A percentile compares a stretch with the other conserved stretches of the same genome.
Evolutionary conservation across 2,888 invertebrate genomes (phyloP).

Genomic region (Andrena trimmerana): DNA sequence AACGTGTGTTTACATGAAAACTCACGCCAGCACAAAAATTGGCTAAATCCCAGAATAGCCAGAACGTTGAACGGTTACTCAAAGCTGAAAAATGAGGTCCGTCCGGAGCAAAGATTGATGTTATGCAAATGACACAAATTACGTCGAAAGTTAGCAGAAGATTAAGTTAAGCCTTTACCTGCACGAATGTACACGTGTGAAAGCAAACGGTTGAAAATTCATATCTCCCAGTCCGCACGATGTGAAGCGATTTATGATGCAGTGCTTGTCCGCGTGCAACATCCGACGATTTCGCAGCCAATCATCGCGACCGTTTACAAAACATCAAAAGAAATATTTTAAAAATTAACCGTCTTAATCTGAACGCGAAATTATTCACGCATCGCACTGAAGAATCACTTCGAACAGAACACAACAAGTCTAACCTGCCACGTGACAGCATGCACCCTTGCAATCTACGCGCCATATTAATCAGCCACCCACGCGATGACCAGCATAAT

Average conservation of each 20-base stretch:
- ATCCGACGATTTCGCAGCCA: background rate
- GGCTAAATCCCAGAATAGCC: background rate
- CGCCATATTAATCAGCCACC: background rate
- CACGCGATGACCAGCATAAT: background rate
- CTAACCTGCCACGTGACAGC: background rate
- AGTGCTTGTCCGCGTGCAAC: background rate
- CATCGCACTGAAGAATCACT: too few relatives aligned
- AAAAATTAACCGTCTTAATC: too few relatives aligned
- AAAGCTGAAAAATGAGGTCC: constrained; percentile 27
- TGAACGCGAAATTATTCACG: too few relatives aligned
- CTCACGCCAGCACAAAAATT: background rate
- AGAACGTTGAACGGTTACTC: constrained; percentile 27
- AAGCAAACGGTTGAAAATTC: constrained; percentile 43
- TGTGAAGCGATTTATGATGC: constrained; percentile 30
- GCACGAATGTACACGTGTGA: constrained; percentile 40
- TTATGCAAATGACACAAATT: constrained; percentile 33
- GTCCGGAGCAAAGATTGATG: constrained; percentile 19
- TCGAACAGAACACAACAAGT: background rate
- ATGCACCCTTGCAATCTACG: background rate
- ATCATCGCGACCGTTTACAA: background rate
- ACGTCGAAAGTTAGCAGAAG: constrained; percentile 47
- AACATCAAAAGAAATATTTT: background rate
- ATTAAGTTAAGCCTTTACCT: constrained; percentile 46
- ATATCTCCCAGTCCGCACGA: constrained; percentile 35
- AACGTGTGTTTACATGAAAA: constrained; percentile 30